Conservation (phyloP, 2,113 vertebrate species). For the Nerophis lumbriciformis region DNA sequence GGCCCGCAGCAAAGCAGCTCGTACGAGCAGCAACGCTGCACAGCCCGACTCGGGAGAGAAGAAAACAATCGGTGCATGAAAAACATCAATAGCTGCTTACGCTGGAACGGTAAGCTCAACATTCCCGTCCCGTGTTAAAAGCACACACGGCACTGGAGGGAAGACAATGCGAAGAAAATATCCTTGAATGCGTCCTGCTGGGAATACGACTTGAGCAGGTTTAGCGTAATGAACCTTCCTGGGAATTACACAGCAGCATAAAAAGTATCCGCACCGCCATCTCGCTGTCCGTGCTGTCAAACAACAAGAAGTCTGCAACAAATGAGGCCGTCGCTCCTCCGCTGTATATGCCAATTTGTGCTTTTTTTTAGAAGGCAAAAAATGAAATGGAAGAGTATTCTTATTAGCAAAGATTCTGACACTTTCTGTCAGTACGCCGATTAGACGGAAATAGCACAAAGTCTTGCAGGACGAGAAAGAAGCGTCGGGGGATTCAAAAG, state of each 20-base stretch:
- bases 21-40: conserved; percentile 36
- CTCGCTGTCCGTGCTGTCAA: conserved; percentile 32
- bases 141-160: not conserved
- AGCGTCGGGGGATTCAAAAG: conserved; percentile 10
- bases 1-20: conserved; percentile 49
- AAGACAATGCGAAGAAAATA: conserved; percentile 12
- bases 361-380: conserved; percentile 19
- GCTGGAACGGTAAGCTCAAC: not conserved
- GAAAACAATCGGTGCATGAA: conserved; percentile 20
- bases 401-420: conserved; percentile 5
- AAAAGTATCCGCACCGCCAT: conserved; percentile 24
- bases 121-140: not conserved
- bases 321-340: conserved; percentile 21
- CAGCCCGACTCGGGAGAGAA: conserved; percentile 5
- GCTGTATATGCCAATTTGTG: conserved; percentile 35
- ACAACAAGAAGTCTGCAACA: conserved; percentile 44
- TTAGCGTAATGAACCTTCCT: conserved; percentile 53
- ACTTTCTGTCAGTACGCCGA: conserved; percentile 17
- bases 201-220: conserved; percentile 38
- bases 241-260: conserved; percentile 43
- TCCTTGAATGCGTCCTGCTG: conserved; percentile 19
- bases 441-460: conserved; percentile 7
- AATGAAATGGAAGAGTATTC: conserved; percentile 7
- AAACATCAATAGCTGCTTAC: conserved; percentile 27
- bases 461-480: not conserved